Evolutionary conservation across 2,888 invertebrate genomes (phyloP).

Genomic region (Mythimna impura): DNA sequence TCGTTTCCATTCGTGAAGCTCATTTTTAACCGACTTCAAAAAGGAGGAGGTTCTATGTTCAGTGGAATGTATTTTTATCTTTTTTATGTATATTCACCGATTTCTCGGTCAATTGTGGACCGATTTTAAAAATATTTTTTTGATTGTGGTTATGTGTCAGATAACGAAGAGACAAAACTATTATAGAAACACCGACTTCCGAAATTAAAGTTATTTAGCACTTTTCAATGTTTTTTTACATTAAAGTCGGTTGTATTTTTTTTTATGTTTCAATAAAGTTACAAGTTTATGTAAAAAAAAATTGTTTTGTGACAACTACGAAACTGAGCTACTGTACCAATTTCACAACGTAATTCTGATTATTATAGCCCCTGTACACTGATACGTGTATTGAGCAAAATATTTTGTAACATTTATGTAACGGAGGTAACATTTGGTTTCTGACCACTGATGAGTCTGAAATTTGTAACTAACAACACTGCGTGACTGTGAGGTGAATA

Average conservation of each 20-base stretch:
- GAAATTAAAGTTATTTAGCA: too few species aligned
- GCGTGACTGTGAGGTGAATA: conserved; percentile 10
- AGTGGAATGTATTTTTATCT: too few species aligned
- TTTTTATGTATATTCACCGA: too few species aligned
- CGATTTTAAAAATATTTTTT: too few species aligned
- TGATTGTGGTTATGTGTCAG: too few species aligned
- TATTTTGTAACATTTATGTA: conserved; percentile 83
- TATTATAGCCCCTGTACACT: conserved; percentile 66
- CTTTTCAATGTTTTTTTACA: too few species aligned
- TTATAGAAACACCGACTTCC: too few species aligned
- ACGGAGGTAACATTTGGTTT: conserved; percentile 70
- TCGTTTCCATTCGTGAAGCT: too few species aligned
- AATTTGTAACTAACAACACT: conserved; percentile 46
- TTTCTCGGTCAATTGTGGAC: too few species aligned
- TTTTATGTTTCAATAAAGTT: conserved; percentile 26
- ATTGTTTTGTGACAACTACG: conserved; percentile 55
- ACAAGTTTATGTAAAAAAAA: conserved; percentile 22
- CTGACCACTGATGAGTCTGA: conserved; percentile 66
- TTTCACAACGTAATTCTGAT: conserved; percentile 77
- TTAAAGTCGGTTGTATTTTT: too few species aligned
- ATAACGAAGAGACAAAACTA: too few species aligned
- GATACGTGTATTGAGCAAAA: conserved; percentile 78
- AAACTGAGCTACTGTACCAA: conserved; percentile 68
- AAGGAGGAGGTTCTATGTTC: too few species aligned
- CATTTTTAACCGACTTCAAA: background rate